Conservation (phyloP, 30 jellyfish, hydroid and myxozoan genomes). For the Turritopsis rubra region DNA sequence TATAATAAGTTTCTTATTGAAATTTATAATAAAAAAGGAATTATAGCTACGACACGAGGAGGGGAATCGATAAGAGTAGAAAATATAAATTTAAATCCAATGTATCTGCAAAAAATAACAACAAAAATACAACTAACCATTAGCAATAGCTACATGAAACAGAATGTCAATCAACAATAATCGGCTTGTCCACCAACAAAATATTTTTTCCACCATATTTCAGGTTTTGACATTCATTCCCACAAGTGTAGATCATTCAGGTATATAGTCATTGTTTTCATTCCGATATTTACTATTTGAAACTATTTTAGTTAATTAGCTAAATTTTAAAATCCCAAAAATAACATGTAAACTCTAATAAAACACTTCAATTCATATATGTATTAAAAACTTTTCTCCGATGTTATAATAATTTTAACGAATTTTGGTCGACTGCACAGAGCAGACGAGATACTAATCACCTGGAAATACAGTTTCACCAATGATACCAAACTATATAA, state of each 20-base stretch:
- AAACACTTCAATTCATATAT: neutral
- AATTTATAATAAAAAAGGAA: too few species aligned
- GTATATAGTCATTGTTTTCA: neutral
- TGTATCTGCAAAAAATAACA: too few species aligned
- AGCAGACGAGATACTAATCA: constrained; percentile 17
- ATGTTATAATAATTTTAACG: neutral
- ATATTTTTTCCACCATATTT: neutral
- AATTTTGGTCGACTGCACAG: neutral
- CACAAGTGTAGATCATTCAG: neutral
- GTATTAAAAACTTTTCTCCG: neutral
- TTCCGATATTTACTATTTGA: neutral
- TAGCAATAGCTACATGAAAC: neutral
- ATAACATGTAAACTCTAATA: neutral
- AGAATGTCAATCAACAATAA: neutral
- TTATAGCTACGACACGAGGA: too few species aligned
- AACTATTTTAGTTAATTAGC: neutral
- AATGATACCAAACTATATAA: neutral
- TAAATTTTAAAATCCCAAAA: neutral
- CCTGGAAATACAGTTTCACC: constrained; percentile 13
- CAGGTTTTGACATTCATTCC: neutral
- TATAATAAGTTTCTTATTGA: too few species aligned
- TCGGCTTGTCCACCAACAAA: neutral
- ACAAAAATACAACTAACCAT: neutral
- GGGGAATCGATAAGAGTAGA: neutral
- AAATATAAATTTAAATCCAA: too few species aligned